These are phyloP conservation scores for Drosophila anceps DNA, from an alignment of 2,888 invertebrate species.

Conservation along the genomic window DNA sequence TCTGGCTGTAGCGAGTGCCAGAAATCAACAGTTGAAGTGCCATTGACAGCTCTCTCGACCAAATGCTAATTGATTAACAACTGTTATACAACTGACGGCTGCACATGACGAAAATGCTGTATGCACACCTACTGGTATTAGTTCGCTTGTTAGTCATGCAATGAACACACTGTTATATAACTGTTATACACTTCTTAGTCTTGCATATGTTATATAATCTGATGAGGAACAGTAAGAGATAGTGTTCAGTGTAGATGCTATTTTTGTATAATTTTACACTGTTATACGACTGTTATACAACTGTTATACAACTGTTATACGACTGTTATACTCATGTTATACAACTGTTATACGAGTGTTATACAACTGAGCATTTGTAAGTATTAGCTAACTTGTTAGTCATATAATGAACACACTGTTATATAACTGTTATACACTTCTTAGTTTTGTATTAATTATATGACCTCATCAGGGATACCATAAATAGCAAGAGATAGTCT, in stretches of 20 bases:
- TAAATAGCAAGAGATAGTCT: background rate
- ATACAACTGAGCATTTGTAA: background rate
- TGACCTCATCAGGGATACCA: too few species aligned
- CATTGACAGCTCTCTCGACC: background rate
- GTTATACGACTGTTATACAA: conserved; percentile 6
- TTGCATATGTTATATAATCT: background rate
- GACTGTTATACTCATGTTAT: conserved; percentile 22
- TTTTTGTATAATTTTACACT: background rate
- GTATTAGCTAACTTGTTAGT: background rate
- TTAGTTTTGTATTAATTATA: background rate
- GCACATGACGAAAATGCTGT: background rate
- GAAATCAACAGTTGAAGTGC: conserved; percentile 22
- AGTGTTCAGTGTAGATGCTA: too few species aligned
- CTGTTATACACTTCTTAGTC: background rate
- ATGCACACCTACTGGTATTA: background rate
- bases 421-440: background rate
- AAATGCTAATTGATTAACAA: conserved; percentile 16
- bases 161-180: background rate
- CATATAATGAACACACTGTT: background rate
- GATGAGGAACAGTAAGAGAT: background rate
- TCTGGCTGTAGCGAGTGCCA: conserved; percentile 20
- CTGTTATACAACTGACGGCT: conserved; percentile 14
- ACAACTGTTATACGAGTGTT: conserved; percentile 35
- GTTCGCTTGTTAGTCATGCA: background rate
- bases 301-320: conserved; percentile 18